Base-by-base conservation (phyloP, 2,888 invertebrate genomes). In the Macrosoma leucophasiata region DNA sequence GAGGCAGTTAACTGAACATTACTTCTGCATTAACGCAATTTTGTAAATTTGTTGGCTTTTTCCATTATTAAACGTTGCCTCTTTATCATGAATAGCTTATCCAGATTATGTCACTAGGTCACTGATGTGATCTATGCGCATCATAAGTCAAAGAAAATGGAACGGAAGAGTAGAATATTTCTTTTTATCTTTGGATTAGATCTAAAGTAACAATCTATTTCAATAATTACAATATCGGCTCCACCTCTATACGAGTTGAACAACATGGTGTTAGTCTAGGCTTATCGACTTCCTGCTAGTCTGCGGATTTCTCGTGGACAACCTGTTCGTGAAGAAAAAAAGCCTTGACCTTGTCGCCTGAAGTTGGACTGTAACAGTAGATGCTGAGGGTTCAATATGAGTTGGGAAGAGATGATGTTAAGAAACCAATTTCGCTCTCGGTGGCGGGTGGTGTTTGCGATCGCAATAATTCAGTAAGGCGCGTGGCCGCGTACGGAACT, bases 391-490 rank as follows among this genome's bases (percentile, higher is more conserved):
- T 62, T 55, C 41, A 60, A 45, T 64, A 58, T 69, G 33, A 48
- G 48, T 47, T 42, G 44, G 29, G 43, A 31, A 26, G 24, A 11
- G 27, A 13, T 34, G 53, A 46, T 43, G 62, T 61, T 69, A 62
- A 56, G 62, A 75, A 76, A 69, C 61, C 61, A 74, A 78, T 78
- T 81, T 78, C 78, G 77, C 76, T 78, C 75, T 77, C 73, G 48
- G 65, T 66, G 56, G 65, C 56, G 55, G 58, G 61, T 64, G 51
- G 63, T 65, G 57, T 54, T 60, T 50, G 61, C 57, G 49, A 60
- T 51, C 57, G 62, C 59, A 71, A 73, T 75, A 71, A 77, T 73
- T 77, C 70, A 81, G 81, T 81, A 61, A 44, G 58, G 65, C 77
- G 77, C 74, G 71, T 70, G 75, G 69, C 67, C 58, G 68, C 70